phyloP scores from a whole-genome alignment of 2,113 vertebrate genomes.

The Charadrius vociferus region DNA sequence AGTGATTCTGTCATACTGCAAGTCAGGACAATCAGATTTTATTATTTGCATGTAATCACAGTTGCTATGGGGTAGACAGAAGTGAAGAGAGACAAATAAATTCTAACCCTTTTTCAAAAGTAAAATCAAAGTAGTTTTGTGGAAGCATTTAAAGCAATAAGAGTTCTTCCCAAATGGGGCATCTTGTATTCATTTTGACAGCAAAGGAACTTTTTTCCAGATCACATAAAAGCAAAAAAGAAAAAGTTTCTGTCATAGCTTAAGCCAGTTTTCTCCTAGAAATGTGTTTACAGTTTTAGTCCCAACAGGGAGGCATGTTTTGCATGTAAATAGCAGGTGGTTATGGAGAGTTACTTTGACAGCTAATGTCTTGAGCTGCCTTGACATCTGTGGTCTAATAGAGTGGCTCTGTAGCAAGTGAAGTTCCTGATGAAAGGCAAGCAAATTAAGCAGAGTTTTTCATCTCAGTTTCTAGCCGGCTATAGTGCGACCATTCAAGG shows the following conservation, averaged over 20 bases:
- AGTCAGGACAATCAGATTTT: constrained; percentile 16
- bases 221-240: constrained; percentile 5
- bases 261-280: constrained; percentile 46
- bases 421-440: constrained; percentile 70
- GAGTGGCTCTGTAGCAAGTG: constrained; percentile 47
- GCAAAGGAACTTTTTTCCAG: not conserved
- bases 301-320: constrained; percentile 69
- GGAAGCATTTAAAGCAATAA: constrained; percentile 17
- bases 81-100: constrained; percentile 48
- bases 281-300: constrained; percentile 69
- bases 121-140: constrained; percentile 19
- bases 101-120: constrained; percentile 46
- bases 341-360: constrained; percentile 65
- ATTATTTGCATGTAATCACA: constrained; percentile 37
- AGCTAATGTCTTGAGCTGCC: constrained; percentile 62
- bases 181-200: not conserved
- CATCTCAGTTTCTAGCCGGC: constrained; percentile 9
- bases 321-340: constrained; percentile 72
- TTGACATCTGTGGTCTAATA: constrained; percentile 63
- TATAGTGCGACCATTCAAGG: not conserved
- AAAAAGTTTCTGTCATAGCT: constrained; percentile 33
- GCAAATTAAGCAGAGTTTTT: constrained; percentile 66
- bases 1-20: not conserved
- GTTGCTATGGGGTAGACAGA: constrained; percentile 1
- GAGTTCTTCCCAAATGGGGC: constrained; percentile 5